A percentile compares a stretch with the other conserved stretches of the same genome.
Evolutionary conservation across 2,113 vertebrate species (phyloP).

Genomic region (Poeciliopsis occidentalis): DNA sequence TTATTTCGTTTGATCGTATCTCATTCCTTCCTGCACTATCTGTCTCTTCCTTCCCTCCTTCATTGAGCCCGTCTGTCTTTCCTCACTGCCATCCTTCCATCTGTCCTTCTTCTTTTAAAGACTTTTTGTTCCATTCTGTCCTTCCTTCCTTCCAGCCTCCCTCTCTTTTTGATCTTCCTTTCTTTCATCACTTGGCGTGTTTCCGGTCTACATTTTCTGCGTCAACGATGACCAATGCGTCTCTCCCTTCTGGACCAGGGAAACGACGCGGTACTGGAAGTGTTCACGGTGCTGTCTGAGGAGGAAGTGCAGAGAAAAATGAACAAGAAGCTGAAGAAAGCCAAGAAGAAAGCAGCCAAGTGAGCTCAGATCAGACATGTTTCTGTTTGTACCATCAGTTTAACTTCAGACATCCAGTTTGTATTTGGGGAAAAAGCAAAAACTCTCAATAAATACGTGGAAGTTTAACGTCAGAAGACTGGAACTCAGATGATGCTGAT

Average conservation of each 20-base stretch:
- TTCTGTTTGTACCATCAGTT: background rate
- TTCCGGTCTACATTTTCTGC: background rate
- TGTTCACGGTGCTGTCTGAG: slow-evolving; percentile 88
- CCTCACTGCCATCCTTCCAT: background rate
- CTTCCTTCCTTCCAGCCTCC: no score
- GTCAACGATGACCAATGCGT: background rate
- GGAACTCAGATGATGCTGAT: no score
- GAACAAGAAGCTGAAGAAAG: slow-evolving; percentile 89
- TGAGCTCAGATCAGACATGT: slow-evolving; percentile 17
- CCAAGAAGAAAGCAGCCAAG: slow-evolving; percentile 86
- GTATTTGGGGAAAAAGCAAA: no score
- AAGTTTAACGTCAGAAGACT: no score
- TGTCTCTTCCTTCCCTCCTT: background rate
- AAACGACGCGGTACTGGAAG: slow-evolving; percentile 85
- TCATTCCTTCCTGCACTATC: background rate
- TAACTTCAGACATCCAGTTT: no score
- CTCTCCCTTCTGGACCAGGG: slow-evolving; percentile 77
- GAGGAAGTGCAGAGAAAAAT: slow-evolving; percentile 86
- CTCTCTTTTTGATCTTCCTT: no score
- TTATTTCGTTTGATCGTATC: background rate
- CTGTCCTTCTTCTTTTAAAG: no score
- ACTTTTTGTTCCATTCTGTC: no score
- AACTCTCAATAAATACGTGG: no score
- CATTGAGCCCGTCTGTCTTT: background rate
- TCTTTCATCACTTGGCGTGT: background rate